These are phyloP conservation scores for Tortrix viridana DNA, from an alignment of 2,888 invertebrate species.

Conservation along the genomic window DNA sequence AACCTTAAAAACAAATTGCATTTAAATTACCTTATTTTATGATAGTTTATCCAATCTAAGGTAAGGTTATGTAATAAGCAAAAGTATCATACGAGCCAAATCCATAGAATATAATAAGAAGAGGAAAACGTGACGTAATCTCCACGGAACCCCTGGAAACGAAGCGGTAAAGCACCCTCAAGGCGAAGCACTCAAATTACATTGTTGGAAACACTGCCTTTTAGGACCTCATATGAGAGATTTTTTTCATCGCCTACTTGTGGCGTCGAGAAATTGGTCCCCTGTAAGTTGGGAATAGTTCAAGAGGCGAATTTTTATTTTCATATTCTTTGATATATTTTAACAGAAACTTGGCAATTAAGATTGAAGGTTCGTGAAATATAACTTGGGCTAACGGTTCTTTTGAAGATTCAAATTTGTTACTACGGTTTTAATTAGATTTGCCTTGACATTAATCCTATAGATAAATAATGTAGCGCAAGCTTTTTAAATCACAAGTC, in stretches of 20 bases:
- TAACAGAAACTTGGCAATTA: too few relatives aligned
- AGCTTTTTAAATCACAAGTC: too few relatives aligned
- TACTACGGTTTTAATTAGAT: too few relatives aligned
- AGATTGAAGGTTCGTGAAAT: too few relatives aligned
- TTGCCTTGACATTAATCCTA: too few relatives aligned
- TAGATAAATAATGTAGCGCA: too few relatives aligned
- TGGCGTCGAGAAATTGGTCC: constrained; percentile 23
- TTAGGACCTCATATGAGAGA: constrained; percentile 42
- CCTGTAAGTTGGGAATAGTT: constrained; percentile 7
- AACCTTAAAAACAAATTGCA: too few relatives aligned
- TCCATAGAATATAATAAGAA: constrained; percentile 8
- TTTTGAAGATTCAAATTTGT: too few relatives aligned
- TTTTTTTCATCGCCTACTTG: constrained; percentile 33
- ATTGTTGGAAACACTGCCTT: constrained; percentile 49
- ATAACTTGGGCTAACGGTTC: too few relatives aligned
- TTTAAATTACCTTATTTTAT: too few relatives aligned
- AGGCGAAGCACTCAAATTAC: constrained; percentile 47
- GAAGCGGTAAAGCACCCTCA: constrained; percentile 45
- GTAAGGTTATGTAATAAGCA: not conserved
- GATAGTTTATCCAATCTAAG: too few relatives aligned
- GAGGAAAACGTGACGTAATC: constrained; percentile 10
- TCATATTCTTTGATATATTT: not conserved
- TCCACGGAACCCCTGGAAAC: constrained; percentile 37
- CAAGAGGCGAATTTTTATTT: constrained; percentile 12
- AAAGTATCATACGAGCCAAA: constrained; percentile 9